These are phyloP conservation scores for Panagrolaimus sp. DNA, from an alignment of 1,140 invertebrate species.

Conservation along the genomic window DNA sequence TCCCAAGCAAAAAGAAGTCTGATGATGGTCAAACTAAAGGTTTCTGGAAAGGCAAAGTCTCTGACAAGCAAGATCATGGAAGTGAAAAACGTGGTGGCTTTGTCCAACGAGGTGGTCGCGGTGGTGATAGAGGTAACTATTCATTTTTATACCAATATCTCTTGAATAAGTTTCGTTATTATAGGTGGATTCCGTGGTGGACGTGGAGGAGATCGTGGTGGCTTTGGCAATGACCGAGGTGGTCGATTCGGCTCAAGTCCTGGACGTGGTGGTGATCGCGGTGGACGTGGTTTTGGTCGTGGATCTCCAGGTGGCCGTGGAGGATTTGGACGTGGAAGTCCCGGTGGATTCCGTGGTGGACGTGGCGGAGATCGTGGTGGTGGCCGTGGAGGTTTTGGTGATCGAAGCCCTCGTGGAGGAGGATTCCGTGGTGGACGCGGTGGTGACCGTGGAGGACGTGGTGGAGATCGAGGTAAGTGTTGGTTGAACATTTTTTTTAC, in stretches of 20 bases:
- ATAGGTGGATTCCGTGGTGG: neutral
- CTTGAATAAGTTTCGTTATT: too few species aligned
- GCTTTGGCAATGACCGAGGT: neutral
- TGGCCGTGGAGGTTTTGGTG: neutral
- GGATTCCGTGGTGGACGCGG: conserved; percentile 8
- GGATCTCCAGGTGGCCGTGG: too few species aligned
- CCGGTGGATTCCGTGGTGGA: neutral
- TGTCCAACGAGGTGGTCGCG: neutral
- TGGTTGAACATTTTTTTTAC: neutral
- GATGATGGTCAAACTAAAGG: neutral
- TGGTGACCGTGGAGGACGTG: neutral
- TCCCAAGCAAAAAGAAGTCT: conserved; percentile 1
- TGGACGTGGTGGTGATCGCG: too few species aligned
- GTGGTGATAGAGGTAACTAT: neutral
- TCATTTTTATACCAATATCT: too few species aligned
- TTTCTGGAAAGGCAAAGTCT: conserved; percentile 9
- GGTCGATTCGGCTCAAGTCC: neutral
- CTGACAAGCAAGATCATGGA: neutral
- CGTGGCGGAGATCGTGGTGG: conserved; percentile 2
- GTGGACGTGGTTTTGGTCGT: too few species aligned
- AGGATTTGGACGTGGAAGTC: too few species aligned
- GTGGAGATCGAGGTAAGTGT: neutral
- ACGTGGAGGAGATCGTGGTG: neutral
- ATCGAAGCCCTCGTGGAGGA: neutral
- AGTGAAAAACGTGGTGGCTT: neutral